Base-by-base conservation (phyloP, 2,888 invertebrate genomes). In the Ypsolopha scabrella region DNA sequence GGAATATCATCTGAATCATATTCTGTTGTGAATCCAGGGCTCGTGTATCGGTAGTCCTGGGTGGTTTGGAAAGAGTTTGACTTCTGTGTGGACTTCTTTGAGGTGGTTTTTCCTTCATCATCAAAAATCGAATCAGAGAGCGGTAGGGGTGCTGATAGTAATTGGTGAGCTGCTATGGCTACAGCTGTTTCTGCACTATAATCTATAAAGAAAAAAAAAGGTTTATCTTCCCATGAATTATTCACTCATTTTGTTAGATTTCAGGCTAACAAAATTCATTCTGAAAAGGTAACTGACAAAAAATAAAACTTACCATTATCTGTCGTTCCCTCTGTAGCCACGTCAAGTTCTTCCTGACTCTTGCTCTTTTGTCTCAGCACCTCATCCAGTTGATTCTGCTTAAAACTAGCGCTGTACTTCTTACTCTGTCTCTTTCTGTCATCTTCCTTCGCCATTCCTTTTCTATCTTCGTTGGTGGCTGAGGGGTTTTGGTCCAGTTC, bases 141-240 rank as follows among this genome's bases (percentile, higher is more conserved):
- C 1, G 87, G 87, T 37, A 86, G 59, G 0, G 87, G 87, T 6
- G 87, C 87, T 9, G 79, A 71, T 34, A 86, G 63, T 6, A 87
- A 75, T 58, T 87, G 80, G 60, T 87, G 85, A 6, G 85, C 80
- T 8, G 85, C 87, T 54, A 87, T 65, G 1, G 87, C 87, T 48
- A 87, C 63, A 1, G 82, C 85, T 6, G 86, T 83, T 65, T 87
- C 86, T 24, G 78, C 70, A 56, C 63, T 75, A 57, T 73, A 68
- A 55, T 80, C 86, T 87, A 70, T 34, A 58, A 38, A 10, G n/a
- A 24, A 24, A 24, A 24, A 4, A 24, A 4, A 24, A 24, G 2
- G 24, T 41, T 35, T 8, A 24, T 24, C 24, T 24, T 24, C 24
- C 2, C 2, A 24, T 24, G 24, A 4, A 24, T 3, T 24, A 3